Evolutionary conservation across 2,888 invertebrate species (phyloP).

Genomic region (Hymenopus coronatus): DNA sequence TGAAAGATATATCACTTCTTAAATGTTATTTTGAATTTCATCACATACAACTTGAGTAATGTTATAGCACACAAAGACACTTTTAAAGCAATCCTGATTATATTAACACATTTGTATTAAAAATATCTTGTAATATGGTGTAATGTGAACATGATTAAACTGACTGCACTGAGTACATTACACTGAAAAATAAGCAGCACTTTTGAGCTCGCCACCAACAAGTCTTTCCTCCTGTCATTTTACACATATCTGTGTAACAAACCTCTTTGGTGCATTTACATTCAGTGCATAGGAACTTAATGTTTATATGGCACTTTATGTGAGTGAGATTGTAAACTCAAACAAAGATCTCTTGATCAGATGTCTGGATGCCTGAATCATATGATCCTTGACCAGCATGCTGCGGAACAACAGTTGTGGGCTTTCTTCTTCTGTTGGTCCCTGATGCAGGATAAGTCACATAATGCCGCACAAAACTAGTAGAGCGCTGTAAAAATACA

Average conservation of each 20-base stretch:
- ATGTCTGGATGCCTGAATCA: conserved; percentile 34
- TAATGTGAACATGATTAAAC: neutral
- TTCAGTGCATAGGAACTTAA: neutral
- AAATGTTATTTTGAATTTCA: neutral
- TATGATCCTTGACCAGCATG: conserved; percentile 33
- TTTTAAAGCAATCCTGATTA: neutral
- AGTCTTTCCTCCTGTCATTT: neutral
- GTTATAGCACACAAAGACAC: neutral
- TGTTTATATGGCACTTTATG: neutral
- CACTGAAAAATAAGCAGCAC: neutral
- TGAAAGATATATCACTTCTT: neutral
- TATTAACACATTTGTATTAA: neutral
- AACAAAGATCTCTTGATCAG: conserved; percentile 34
- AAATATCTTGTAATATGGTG: neutral
- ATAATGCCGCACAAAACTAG: conserved; percentile 33
- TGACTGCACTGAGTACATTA: neutral
- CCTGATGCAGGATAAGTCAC: conserved; percentile 34
- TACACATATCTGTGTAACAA: neutral
- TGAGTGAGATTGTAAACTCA: neutral
- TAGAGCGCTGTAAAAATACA: conserved; percentile 24
- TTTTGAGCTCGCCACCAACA: neutral
- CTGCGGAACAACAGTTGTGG: conserved; percentile 9
- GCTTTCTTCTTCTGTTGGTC: conserved; percentile 27
- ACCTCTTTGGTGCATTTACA: neutral
- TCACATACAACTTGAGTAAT: neutral